These are phyloP conservation scores for Arrhamphus sclerolepis DNA, from an alignment of 2,797 vertebrate genomes.

Conservation along the genomic window DNA sequence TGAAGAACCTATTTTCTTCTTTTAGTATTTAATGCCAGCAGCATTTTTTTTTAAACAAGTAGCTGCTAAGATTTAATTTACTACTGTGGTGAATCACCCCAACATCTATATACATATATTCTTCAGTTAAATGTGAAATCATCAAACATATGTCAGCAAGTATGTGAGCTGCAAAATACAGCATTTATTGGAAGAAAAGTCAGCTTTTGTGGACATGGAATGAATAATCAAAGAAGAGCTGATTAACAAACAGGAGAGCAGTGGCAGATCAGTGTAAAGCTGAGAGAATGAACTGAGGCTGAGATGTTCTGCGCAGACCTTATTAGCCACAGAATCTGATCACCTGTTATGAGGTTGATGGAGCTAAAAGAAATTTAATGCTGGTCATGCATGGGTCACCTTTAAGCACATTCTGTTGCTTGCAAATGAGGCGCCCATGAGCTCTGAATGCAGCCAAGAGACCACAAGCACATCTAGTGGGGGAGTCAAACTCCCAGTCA, in stretches of 20 bases:
- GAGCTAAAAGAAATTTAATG: conserved; percentile 8
- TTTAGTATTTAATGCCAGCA: too few species aligned
- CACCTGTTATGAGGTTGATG: conserved; percentile 11
- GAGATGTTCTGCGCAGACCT: conserved; percentile 22
- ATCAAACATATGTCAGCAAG: too few species aligned
- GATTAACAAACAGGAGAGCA: conserved; percentile 2
- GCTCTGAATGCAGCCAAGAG: conserved; percentile 1
- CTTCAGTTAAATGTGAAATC: too few species aligned
- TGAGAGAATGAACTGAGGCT: background rate
- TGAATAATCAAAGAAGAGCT: background rate
- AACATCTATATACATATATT: too few species aligned
- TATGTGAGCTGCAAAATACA: too few species aligned
- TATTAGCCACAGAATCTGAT: conserved; percentile 30
- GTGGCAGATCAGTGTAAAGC: conserved; percentile 37
- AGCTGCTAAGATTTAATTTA: too few species aligned
- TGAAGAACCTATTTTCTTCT: too few species aligned
- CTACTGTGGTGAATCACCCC: too few species aligned
- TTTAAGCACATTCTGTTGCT: conserved; percentile 7
- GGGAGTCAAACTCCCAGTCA: background rate
- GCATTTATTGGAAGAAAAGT: too few species aligned
- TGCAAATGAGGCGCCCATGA: conserved; percentile 9
- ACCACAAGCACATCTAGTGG: background rate
- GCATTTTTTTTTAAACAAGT: too few species aligned
- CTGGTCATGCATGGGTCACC: conserved; percentile 13
- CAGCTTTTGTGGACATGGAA: background rate